A percentile compares a stretch with the other conserved stretches of the same genome.
Conservation (phyloP, 2,797 vertebrate species). For the Merluccius polli region DNA sequence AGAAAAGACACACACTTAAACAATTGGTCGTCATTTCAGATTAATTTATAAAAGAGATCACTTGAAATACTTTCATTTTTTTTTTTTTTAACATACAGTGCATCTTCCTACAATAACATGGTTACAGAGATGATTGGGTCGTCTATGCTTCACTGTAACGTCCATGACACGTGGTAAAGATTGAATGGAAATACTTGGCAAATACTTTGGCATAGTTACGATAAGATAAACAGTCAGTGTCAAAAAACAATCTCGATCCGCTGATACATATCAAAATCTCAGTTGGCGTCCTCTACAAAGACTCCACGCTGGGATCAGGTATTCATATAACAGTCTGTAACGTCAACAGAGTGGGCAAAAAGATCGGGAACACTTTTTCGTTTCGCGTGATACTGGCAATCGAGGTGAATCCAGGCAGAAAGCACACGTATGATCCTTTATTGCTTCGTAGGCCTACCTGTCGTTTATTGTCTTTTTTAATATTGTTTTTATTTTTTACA, state of each 20-base stretch:
- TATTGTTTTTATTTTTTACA: neutral
- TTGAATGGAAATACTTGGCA: conserved; percentile 49
- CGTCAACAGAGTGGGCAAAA: conserved; percentile 31
- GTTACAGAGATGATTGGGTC: conserved; percentile 57
- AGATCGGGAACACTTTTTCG: conserved; percentile 27
- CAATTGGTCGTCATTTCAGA: conserved; percentile 40
- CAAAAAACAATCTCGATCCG: conserved; percentile 60
- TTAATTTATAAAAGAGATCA: conserved; percentile 72
- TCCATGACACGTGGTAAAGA: conserved; percentile 50
- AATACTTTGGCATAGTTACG: conserved; percentile 78
- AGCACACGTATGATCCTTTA: conserved; percentile 20
- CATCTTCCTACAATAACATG: conserved; percentile 58
- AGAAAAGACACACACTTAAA: conserved; percentile 15
- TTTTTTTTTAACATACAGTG: conserved; percentile 51
- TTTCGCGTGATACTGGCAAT: conserved; percentile 19
- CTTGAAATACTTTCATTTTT: conserved; percentile 27
- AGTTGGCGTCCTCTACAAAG: conserved; percentile 35
- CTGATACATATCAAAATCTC: conserved; percentile 47
- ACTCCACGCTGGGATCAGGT: conserved; percentile 1
- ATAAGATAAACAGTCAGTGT: conserved; percentile 63
- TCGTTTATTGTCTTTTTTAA: neutral
- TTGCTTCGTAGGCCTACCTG: conserved; percentile 27
- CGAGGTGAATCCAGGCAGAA: conserved; percentile 27
- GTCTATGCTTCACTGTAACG: conserved; percentile 57
- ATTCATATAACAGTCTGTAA: conserved; percentile 20